Evolutionary conservation across 2,797 vertebrate species (phyloP).

Genomic region (Aulostomus chinensis): DNA sequence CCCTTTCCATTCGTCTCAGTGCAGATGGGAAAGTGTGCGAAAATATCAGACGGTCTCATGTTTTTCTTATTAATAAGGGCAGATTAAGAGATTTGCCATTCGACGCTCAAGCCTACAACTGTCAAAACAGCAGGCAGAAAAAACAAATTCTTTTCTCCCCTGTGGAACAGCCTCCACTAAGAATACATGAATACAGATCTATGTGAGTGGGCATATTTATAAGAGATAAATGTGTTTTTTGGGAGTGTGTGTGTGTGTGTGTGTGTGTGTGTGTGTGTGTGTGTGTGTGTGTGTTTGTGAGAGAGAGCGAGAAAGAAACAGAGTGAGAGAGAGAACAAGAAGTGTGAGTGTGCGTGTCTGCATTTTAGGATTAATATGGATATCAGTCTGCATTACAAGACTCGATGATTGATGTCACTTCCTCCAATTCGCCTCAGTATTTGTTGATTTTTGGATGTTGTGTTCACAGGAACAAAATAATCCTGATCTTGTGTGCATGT

Average conservation of each 20-base stretch:
- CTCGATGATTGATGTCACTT: slow-evolving; percentile 14
- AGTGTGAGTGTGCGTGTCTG: too few relatives aligned
- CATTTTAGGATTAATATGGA: slow-evolving; percentile 54
- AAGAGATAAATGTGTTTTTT: slow-evolving; percentile 61
- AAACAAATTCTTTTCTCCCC: slow-evolving; percentile 33
- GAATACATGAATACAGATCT: slow-evolving; percentile 67
- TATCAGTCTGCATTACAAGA: slow-evolving; percentile 22
- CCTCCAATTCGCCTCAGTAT: slow-evolving; percentile 30
- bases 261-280: slow-evolving; percentile 28
- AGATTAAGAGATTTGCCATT: slow-evolving; percentile 81
- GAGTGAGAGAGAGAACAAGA: too few relatives aligned
- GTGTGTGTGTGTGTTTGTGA: too few relatives aligned
- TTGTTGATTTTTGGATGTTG: slow-evolving; percentile 26
- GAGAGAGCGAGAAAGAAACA: too few relatives aligned
- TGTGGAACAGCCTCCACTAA: slow-evolving; percentile 44
- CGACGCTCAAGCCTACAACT: slow-evolving; percentile 72
- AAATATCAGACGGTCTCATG: slow-evolving; percentile 61
- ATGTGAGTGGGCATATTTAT: slow-evolving; percentile 77
- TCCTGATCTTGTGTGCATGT: too few relatives aligned
- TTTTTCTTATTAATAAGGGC: slow-evolving; percentile 76
- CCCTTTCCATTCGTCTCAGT: slow-evolving; percentile 20
- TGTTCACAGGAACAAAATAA: too few relatives aligned
- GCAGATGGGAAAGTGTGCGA: slow-evolving; percentile 61
- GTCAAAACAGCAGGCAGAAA: slow-evolving; percentile 76
- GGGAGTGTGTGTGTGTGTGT: slow-evolving; percentile 2